These are phyloP conservation scores for Cottoperca gobio DNA, from an alignment of 2,797 vertebrate species.

Conservation along the genomic window DNA sequence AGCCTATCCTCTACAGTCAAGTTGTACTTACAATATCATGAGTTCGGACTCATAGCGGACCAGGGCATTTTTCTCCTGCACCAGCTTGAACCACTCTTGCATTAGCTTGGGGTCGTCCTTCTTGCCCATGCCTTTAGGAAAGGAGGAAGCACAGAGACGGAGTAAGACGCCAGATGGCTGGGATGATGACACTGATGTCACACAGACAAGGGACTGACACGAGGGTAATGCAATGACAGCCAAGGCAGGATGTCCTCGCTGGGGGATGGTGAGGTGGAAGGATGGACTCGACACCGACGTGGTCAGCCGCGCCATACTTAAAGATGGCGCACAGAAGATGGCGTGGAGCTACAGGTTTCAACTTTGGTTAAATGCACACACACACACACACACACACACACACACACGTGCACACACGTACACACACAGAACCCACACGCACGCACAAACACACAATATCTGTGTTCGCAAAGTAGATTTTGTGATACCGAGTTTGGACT, in stretches of 20 bases:
- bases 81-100: conserved; percentile 99
- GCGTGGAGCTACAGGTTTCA: conserved; percentile 70
- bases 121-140: conserved; percentile 95
- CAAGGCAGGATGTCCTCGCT: conserved; percentile 81
- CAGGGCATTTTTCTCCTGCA: conserved; percentile 98
- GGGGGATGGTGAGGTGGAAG: conserved; percentile 68
- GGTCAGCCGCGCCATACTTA: conserved; percentile 49
- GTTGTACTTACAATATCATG: conserved; percentile 97
- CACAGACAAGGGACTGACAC: conserved; percentile 65
- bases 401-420: conserved; percentile 26
- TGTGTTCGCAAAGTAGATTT: conserved; percentile 55
- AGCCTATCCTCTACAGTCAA: background rate
- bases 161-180: conserved; percentile 18
- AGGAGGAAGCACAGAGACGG: conserved; percentile 40
- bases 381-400: conserved; percentile 20
- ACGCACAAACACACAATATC: conserved; percentile 27
- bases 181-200: conserved; percentile 20
- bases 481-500: conserved; percentile 74
- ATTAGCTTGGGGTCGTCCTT: conserved; percentile 99
- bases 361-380: conserved; percentile 45
- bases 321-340: conserved; percentile 69
- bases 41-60: conserved; percentile 99
- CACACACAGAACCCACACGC: conserved; percentile 17
- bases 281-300: conserved; percentile 53
- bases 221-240: conserved; percentile 80